These are phyloP conservation scores for Syrphus vitripennis DNA, from an alignment of 2,888 invertebrate genomes.

Conservation along the genomic window DNA sequence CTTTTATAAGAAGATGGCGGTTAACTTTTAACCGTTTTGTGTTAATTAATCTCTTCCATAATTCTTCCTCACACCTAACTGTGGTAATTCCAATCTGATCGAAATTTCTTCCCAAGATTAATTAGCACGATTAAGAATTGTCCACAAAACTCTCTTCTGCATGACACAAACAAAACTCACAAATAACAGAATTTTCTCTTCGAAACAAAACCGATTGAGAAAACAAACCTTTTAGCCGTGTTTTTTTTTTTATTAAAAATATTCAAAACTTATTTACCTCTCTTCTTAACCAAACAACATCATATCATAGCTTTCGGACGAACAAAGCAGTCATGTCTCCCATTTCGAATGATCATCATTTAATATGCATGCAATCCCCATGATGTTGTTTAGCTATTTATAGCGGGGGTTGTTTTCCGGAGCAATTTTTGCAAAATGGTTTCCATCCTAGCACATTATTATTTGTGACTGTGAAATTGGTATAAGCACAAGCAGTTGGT, in stretches of 20 bases:
- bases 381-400: too few species aligned
- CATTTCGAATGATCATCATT: conserved; percentile 11
- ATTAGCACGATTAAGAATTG: neutral
- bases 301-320: conserved; percentile 12
- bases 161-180: too few species aligned
- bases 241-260: too few species aligned
- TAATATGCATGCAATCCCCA: conserved; percentile 49
- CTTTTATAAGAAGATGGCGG: too few species aligned
- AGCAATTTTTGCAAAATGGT: conserved; percentile 63
- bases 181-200: neutral
- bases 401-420: conserved; percentile 18
- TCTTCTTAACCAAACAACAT: conserved; percentile 46
- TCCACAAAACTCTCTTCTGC: too few species aligned
- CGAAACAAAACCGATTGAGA: neutral
- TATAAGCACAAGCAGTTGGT: conserved; percentile 30
- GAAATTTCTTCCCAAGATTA: neutral
- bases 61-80: neutral
- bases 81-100: neutral
- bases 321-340: neutral
- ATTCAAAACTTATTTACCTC: conserved; percentile 30
- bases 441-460: conserved; percentile 65
- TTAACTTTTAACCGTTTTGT: too few species aligned
- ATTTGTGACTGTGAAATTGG: conserved; percentile 41
- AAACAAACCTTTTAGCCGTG: conserved; percentile 42
- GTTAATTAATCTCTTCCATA: neutral